phyloP scores from a whole-genome alignment of 2,888 invertebrate genomes.

The Dyspetes luteomarginatus region DNA sequence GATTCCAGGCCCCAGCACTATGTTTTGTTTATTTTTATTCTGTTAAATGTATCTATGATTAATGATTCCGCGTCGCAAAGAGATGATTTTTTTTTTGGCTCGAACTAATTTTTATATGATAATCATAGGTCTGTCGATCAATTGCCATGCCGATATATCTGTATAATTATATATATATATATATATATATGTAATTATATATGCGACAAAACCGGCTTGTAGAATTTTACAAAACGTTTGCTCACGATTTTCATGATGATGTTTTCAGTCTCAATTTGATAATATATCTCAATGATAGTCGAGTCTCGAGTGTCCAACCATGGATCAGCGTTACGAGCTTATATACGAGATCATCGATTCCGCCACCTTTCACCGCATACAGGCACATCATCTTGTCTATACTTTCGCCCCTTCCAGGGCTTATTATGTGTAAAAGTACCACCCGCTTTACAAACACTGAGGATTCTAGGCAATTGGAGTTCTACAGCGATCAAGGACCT shows the following conservation, averaged over 20 bases:
- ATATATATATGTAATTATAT: neutral
- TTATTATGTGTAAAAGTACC: slow-evolving; percentile 48
- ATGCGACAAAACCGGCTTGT: neutral
- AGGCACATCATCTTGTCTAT: slow-evolving; percentile 64
- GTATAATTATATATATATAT: no score
- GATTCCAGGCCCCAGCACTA: neutral
- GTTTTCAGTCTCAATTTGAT: slow-evolving; percentile 8
- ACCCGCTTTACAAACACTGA: neutral
- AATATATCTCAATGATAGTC: slow-evolving; percentile 51
- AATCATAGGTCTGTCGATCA: neutral
- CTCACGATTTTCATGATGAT: slow-evolving; percentile 62
- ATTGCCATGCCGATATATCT: neutral
- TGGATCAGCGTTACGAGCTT: slow-evolving; percentile 73
- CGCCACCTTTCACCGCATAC: slow-evolving; percentile 79
- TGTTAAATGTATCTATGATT: neutral
- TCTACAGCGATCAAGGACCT: slow-evolving; percentile 51
- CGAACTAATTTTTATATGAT: neutral
- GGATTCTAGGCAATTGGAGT: slow-evolving; percentile 29
- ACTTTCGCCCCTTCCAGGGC: slow-evolving; percentile 73
- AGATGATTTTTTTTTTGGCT: neutral
- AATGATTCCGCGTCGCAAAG: neutral
- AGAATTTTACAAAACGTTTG: slow-evolving; percentile 1
- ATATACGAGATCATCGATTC: slow-evolving; percentile 79
- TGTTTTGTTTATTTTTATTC: neutral
- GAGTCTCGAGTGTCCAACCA: slow-evolving; percentile 75